Evolutionary conservation across 2,888 invertebrate genomes (phyloP).

Genomic region (Sphaerophoria taeniata): DNA sequence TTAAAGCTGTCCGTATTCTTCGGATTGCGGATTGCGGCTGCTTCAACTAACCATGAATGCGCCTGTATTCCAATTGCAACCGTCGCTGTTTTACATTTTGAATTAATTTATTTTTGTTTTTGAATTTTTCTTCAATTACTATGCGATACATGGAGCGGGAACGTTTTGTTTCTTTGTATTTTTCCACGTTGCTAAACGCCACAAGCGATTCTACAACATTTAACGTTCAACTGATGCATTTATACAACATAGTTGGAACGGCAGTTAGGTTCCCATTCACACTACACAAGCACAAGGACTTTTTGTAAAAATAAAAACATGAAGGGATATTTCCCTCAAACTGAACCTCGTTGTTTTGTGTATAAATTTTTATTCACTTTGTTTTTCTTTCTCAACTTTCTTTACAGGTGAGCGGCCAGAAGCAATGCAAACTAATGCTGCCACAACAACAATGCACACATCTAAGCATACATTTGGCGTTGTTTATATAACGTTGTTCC

Average conservation of each 20-base stretch:
- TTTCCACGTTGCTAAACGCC: slow-evolving; percentile 65
- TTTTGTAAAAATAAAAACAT: slow-evolving; percentile 2
- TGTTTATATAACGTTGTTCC: slow-evolving; percentile 67
- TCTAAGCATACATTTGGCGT: slow-evolving; percentile 64
- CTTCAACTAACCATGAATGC: slow-evolving; percentile 11
- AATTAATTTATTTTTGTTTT: slow-evolving; percentile 27
- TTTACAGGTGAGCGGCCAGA: slow-evolving; percentile 89
- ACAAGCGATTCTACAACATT: slow-evolving; percentile 74
- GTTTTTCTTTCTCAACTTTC: slow-evolving; percentile 78
- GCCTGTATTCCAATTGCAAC: slow-evolving; percentile 1
- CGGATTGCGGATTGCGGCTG: not conserved
- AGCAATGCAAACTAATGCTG: slow-evolving; percentile 91
- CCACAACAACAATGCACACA: slow-evolving; percentile 79
- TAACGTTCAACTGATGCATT: slow-evolving; percentile 58
- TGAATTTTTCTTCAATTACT: slow-evolving; percentile 17
- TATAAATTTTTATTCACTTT: slow-evolving; percentile 24
- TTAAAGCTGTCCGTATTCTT: not conserved
- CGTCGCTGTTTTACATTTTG: not conserved
- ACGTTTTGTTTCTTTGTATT: slow-evolving; percentile 18
- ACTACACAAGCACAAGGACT: slow-evolving; percentile 47
- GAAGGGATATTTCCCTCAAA: slow-evolving; percentile 24
- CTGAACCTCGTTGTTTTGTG: slow-evolving; percentile 69
- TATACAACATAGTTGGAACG: slow-evolving; percentile 53
- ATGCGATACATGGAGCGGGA: slow-evolving; percentile 27
- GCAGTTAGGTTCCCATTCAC: not conserved